phyloP scores from a whole-genome alignment of 2,797 vertebrate genomes.

The Tinamus major region DNA sequence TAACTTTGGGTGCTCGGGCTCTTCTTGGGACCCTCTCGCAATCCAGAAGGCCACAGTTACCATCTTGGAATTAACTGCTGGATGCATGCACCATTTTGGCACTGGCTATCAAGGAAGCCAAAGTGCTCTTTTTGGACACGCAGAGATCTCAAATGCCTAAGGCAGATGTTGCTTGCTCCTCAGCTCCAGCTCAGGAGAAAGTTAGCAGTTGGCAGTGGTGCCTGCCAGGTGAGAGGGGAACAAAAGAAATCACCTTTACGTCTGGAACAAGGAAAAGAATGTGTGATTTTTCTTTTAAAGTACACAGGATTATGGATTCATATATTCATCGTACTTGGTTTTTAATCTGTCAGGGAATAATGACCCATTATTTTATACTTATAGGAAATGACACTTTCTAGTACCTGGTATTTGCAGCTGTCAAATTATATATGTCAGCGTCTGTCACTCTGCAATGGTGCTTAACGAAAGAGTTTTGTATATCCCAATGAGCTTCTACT shows the following conservation, averaged over 20 bases:
- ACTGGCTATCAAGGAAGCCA: background rate
- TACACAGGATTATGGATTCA: conserved; percentile 57
- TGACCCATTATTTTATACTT: conserved; percentile 74
- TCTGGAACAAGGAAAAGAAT: conserved; percentile 59
- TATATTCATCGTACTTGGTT: conserved; percentile 67
- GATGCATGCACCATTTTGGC: background rate
- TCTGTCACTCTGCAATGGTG: conserved; percentile 48
- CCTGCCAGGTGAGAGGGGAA: conserved; percentile 43
- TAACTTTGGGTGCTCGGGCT: rapidly evolving
- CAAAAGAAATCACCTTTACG: conserved; percentile 66
- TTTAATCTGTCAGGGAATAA: conserved; percentile 72
- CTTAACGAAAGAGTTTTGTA: conserved; percentile 59
- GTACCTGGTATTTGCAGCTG: conserved; percentile 69
- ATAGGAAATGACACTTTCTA: conserved; percentile 72
- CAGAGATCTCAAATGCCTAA: background rate
- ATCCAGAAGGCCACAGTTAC: background rate
- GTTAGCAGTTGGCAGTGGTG: background rate
- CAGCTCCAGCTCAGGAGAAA: background rate
- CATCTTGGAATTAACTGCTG: background rate
- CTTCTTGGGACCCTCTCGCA: background rate
- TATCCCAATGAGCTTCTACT: conserved; percentile 34
- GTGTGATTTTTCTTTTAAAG: conserved; percentile 57
- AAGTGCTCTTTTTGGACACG: background rate
- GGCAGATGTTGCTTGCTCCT: background rate
- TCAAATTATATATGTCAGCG: conserved; percentile 63